Evolutionary conservation across 2,888 invertebrate genomes (phyloP), one percentile per base, ranked within the genome.

Genomic region (Pimpla rufipes): DNA sequence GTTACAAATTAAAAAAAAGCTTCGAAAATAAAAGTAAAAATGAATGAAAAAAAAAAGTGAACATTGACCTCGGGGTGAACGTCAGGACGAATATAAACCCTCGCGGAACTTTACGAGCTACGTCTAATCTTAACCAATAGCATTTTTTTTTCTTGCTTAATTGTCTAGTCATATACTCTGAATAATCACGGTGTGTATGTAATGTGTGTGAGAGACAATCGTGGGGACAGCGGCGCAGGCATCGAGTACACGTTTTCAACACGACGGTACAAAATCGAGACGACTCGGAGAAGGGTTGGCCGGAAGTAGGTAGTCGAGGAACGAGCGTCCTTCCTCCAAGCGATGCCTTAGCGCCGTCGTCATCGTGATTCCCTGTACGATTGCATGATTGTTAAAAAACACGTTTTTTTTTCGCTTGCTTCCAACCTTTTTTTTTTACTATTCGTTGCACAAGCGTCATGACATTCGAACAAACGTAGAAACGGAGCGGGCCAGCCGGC

Each of bases 401-500:
- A n/a, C 13, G 16, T 11, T 42, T 13, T 10, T 40, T 70, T 64
- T 42, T 64, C 29, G 52, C 37, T 75, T 45, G 23, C 55, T 66
- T 52, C 47, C 16, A 47, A 59, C 29, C 67, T 73, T 29, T 29
- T 29, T n/a, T 29, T 29, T 29, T 57, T 37, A 57, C 18, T 55
- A 71, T 76, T 75, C 57, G 64, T 75, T 66, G 57, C 64, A 47
- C 64, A 78, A 75, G 68, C 76, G 13, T 42, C 10, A 55, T 23
- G 47, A 76, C 52, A 78, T 62, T 70, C 42, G 35, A 62, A 67
- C 23, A 52, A 80, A 50, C 74, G 70, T 67, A 42, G 47, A 76
- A 66, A 78, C 80, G 37, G 66, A 70, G 76, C 82, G 81, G 73
- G 68, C 73, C 81, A 78, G 81, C 83, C 79, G 70, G 79, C 71